phyloP scores from a whole-genome alignment of 1,140 invertebrate genomes.

The Drosophila obscura region DNA sequence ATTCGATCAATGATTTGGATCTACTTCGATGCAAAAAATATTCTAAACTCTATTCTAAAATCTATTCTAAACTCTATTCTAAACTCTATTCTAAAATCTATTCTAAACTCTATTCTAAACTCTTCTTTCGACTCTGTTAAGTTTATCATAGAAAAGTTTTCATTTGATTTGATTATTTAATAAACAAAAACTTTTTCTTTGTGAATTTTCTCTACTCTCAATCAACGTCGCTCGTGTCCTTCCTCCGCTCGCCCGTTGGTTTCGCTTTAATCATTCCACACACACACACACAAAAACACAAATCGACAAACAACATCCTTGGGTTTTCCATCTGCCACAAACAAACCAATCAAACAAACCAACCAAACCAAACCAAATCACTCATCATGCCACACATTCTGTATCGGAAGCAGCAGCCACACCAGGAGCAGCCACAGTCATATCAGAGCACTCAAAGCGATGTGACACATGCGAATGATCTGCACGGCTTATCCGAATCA shows the following conservation, averaged over 20 bases:
- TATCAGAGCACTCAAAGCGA: slow-evolving; percentile 70
- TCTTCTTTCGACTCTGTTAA: slow-evolving; percentile 61
- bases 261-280: slow-evolving; percentile 72
- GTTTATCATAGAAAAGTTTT: not conserved
- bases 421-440: slow-evolving; percentile 54
- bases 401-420: slow-evolving; percentile 4
- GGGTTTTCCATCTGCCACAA: slow-evolving; percentile 33
- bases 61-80: slow-evolving; percentile 15
- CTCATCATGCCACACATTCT: slow-evolving; percentile 38
- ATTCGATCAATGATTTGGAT: slow-evolving; percentile 14
- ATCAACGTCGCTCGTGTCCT: slow-evolving; percentile 67
- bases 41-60: slow-evolving; percentile 9
- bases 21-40: slow-evolving; percentile 20
- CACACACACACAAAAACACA: slow-evolving; percentile 4
- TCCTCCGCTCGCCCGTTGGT: too few species aligned
- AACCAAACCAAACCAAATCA: slow-evolving; percentile 17
- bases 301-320: not conserved
- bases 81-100: slow-evolving; percentile 22
- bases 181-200: slow-evolving; percentile 67
- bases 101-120: slow-evolving; percentile 33
- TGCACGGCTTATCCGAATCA: slow-evolving; percentile 82
- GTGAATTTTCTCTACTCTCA: slow-evolving; percentile 80
- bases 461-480: slow-evolving; percentile 68
- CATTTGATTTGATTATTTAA: slow-evolving; percentile 34
- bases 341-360: slow-evolving; percentile 1